Percentiles rank a stretch among this genome's conserved stretches.
phyloP scores from a whole-genome alignment of 2,797 vertebrate genomes.

The Allobates femoralis region DNA sequence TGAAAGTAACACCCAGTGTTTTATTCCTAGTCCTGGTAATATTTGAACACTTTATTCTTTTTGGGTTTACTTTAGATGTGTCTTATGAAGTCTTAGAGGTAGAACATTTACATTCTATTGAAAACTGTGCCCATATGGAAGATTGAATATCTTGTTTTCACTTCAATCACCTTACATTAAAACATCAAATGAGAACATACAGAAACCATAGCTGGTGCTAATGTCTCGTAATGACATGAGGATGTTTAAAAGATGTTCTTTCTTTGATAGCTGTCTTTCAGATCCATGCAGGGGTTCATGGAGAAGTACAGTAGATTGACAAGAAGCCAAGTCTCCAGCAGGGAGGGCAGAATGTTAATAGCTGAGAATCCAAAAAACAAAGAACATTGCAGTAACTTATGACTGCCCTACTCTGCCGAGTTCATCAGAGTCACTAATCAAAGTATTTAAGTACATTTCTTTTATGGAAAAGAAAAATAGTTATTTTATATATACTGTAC shows the following conservation, averaged over 20 bases:
- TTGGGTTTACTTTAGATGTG: background rate
- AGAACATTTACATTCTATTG: background rate
- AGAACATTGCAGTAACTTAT: constrained; percentile 35
- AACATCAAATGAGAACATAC: constrained; percentile 22
- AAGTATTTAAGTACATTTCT: background rate
- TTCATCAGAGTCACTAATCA: constrained; percentile 33
- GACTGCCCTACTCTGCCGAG: constrained; percentile 1
- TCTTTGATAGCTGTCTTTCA: constrained; percentile 51
- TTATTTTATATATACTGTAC: background rate
- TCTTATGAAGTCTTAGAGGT: background rate
- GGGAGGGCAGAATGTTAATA: constrained; percentile 49
- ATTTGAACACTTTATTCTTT: background rate
- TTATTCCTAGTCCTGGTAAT: background rate
- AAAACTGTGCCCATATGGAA: constrained; percentile 15
- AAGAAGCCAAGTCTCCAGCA: constrained; percentile 42
- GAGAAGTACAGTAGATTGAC: constrained; percentile 26
- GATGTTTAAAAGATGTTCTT: constrained; percentile 24
- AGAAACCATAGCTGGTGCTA: constrained; percentile 18
- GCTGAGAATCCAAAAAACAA: constrained; percentile 31
- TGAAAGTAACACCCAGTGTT: background rate
- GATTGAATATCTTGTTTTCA: constrained; percentile 12
- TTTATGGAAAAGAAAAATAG: background rate
- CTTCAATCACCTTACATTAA: constrained; percentile 13
- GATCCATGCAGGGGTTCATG: constrained; percentile 24
- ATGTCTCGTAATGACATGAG: constrained; percentile 34